phyloP scores from a whole-genome alignment of 2,113 vertebrate species.

The Donacobius atricapilla region DNA sequence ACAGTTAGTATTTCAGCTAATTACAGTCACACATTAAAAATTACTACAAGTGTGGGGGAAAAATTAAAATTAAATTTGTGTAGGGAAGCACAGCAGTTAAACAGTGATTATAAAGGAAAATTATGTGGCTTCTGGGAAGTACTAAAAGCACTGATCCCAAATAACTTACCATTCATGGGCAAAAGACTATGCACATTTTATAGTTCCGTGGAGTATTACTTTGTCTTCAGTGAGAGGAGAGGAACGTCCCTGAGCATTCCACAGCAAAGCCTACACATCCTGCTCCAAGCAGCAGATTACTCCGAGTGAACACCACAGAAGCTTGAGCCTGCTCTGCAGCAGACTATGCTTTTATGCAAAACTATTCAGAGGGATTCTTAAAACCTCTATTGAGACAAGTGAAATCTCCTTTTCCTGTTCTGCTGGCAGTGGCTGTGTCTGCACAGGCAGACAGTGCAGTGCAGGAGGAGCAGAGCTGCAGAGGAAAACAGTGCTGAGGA shows the following conservation, averaged over 20 bases:
- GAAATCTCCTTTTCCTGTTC: background rate
- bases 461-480: background rate
- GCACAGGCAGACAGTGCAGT: background rate
- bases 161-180: background rate
- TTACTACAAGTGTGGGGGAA: background rate
- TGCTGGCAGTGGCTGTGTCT: background rate
- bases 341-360: background rate
- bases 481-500: background rate
- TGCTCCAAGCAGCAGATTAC: background rate
- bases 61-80: conserved; percentile 29
- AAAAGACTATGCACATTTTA: conserved; percentile 10
- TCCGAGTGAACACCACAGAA: accelerated
- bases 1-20: conserved; percentile 18
- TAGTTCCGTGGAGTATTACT: background rate
- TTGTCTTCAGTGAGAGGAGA: background rate
- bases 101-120: conserved; percentile 22
- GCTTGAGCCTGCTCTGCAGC: background rate
- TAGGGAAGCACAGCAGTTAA: conserved; percentile 31
- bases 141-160: conserved; percentile 17
- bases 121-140: conserved; percentile 40
- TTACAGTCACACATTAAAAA: background rate
- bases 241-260: background rate
- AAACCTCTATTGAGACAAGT: background rate
- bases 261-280: background rate
- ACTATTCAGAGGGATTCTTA: background rate